These are phyloP conservation scores for Piliocolobus tephrosceles DNA, from an alignment of 2,113 vertebrate genomes.

Conservation along the genomic window DNA sequence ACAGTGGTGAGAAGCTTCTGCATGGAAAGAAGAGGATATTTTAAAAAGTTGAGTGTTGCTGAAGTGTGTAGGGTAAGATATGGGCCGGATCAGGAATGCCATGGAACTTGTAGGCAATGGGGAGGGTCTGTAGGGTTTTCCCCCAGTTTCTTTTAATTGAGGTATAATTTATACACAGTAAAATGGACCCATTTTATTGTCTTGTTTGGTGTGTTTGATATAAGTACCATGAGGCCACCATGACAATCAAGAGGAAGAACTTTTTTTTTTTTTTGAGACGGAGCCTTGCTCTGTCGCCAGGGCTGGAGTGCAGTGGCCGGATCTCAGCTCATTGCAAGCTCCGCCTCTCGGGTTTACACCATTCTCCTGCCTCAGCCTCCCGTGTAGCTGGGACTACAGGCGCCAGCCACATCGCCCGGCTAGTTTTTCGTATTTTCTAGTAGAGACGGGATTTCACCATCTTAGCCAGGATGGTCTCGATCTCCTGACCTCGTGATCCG, in stretches of 20 bases:
- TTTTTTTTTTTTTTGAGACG: no score
- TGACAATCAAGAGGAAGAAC: neutral
- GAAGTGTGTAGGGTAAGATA: neutral
- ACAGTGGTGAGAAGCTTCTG: neutral
- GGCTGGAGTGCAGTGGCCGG: no score
- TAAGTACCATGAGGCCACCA: neutral
- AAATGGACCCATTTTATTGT: neutral
- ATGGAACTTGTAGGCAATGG: neutral
- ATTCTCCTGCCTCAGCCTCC: no score
- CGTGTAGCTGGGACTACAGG: no score
- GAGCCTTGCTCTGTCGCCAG: no score
- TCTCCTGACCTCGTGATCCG: no score
- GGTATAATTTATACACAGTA: neutral
- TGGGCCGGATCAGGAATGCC: neutral
- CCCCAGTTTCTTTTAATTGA: neutral
- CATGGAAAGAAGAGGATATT: neutral
- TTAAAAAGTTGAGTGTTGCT: neutral
- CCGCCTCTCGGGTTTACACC: no score
- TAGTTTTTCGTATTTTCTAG: no score
- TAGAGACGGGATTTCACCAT: no score
- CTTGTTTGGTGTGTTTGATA: neutral
- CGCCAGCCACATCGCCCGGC: no score
- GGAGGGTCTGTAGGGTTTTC: neutral
- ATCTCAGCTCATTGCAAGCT: no score
- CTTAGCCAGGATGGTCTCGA: no score